Evolutionary conservation across 2,797 vertebrate species (phyloP), one percentile per base, ranked within the genome.

Genomic region (Xerus rutilus): DNA sequence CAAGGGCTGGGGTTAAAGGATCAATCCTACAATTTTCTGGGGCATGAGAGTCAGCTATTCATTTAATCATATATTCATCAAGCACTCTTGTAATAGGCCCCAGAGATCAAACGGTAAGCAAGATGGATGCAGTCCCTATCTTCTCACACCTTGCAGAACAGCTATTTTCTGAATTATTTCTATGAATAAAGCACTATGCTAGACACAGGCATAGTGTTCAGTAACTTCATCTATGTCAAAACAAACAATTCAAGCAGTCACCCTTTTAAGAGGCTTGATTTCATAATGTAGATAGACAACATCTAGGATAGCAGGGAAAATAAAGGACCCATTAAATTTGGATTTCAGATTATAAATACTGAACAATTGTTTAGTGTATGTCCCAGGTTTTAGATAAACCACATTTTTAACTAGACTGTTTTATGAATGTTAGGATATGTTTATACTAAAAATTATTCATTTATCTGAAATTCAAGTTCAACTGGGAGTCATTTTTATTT

Each of bases 61-160:
- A 89, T 86, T 83, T 90, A 95, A 88, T 90, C 64, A 95, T 83
- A 49, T 86, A 67, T 72, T 93, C 45, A 82, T 70, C 92, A 76
- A 93, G 64, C n/a, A 18, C 64, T 64, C 49, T 87, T 73, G 30
- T 89, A 86, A 91, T 70, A 57, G 43, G 70, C 89, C 77, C 59
- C 7, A 1, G 49, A 25, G 54, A 54, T 54, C 78, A 92, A 84
- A 70, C 35, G 39, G 12, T 81, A 76, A 87, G 77, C 84, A 91
- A 43, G 72, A 57, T n/a, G 77, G 62, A 65, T 85, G 9, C 23
- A 43, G 32, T 64, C 12, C 49, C 23, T 91, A 76, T 62, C 62
- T 83, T 76, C 79, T 69, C 45, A 32, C 62, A 91, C 28, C 86
- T 91, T 89, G 35, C 32, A 86, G 49, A 94, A 35, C 21, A 89